Evolutionary conservation across 1,140 invertebrate genomes (phyloP).

Genomic region (Varroa destructor): DNA sequence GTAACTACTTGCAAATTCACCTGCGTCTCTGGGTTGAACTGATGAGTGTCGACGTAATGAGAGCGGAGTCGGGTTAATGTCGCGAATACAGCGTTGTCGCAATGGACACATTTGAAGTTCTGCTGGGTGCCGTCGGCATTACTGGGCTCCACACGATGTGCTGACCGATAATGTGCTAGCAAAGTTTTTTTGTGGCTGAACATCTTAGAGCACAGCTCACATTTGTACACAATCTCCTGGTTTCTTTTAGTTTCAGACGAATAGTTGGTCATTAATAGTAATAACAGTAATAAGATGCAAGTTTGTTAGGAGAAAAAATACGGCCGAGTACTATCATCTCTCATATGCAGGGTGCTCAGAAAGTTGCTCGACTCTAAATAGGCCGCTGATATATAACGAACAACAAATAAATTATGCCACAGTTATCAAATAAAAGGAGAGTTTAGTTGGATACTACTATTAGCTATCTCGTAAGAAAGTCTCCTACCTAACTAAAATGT

Average conservation of each 20-base stretch:
- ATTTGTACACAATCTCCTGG: slow-evolving; percentile 14
- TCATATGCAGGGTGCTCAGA: too few species aligned
- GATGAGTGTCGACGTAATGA: slow-evolving; percentile 27
- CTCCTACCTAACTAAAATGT: too few species aligned
- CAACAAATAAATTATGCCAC: too few species aligned
- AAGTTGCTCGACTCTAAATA: too few species aligned
- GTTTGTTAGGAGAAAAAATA: too few species aligned
- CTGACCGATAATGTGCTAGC: slow-evolving; percentile 15
- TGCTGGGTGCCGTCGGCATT: slow-evolving; percentile 9
- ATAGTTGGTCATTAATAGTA: too few species aligned
- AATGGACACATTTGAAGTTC: slow-evolving; percentile 22
- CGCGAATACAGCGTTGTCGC: slow-evolving; percentile 21
- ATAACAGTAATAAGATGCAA: too few species aligned
- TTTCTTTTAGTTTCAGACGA: background rate
- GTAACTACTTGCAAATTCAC: background rate
- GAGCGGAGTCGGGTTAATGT: slow-evolving; percentile 5
- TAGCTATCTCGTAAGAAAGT: too few species aligned
- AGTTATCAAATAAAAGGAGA: too few species aligned
- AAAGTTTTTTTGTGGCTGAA: slow-evolving; percentile 20
- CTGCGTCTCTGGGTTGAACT: slow-evolving; percentile 19
- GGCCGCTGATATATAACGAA: too few species aligned
- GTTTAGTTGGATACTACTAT: too few species aligned
- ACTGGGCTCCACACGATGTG: slow-evolving; percentile 8
- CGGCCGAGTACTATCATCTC: too few species aligned
- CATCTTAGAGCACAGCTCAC: slow-evolving; percentile 12